Evolutionary conservation across 2,888 invertebrate species (phyloP), one percentile per base, ranked within the genome.

Genomic region (Philereme transversata): DNA sequence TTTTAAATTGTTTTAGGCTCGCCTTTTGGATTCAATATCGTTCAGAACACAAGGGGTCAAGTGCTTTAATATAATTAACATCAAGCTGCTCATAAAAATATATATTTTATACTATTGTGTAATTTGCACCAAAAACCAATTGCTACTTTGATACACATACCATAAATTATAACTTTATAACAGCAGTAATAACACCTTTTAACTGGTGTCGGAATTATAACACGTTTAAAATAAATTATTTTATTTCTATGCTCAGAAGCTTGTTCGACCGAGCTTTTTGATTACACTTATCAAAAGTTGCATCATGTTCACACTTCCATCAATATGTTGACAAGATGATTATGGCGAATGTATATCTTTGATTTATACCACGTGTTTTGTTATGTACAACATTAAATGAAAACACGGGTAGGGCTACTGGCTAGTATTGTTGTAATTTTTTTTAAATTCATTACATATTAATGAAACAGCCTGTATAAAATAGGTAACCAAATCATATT

Each of bases 111-210:
- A 58, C 47, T 63, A 52, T 65, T 69, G 52, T 60, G 61, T 64
- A 64, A 68, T 77, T 77, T 64, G 73, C 75, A 73, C 70, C 69
- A 58, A 74, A 73, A 74, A 59, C 59, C 67, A 70, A 75, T 73
- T 70, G 71, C 72, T 69, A 72, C 59, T 72, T 70, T 71, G 73
- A 79, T 79, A 74, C 70, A 79, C 64, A 64, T 60, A 71, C 70
- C 70, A 72, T 73, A 72, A 74, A 73, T 69, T 68, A 58, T 67
- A 59, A 65, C 70, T 75, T 77, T 74, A 79, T 71, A 63, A 62
- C 67, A 59, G 63, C 59, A 60, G 70, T 70, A 72, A 68, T 57
- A 68, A 68, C 68, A 71, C 61, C 62, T 63, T 70, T 70, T 69
- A 70, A 71, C 51, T 67, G 64, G 64, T 62, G 63, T 58, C 57